phyloP scores from a whole-genome alignment of 2,888 invertebrate species.

The Stratiomys singularior region DNA sequence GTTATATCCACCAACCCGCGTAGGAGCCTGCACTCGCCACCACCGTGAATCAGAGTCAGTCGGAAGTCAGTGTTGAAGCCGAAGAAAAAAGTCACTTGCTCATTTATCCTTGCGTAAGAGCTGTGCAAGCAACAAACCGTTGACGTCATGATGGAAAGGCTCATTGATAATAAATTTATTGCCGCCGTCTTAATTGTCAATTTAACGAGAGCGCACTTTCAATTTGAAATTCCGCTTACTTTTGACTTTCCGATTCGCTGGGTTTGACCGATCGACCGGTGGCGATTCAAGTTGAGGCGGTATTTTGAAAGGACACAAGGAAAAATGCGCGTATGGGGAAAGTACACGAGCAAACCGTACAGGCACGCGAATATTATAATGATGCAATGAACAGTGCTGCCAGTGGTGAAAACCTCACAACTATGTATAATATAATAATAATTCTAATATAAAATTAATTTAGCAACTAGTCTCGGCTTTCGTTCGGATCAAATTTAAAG shows the following conservation, averaged over 20 bases:
- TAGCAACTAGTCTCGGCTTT: no score
- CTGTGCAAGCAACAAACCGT: slow-evolving; percentile 36
- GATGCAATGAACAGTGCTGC: slow-evolving; percentile 3
- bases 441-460: no score
- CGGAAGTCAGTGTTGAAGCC: slow-evolving; percentile 17
- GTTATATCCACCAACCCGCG: neutral
- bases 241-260: neutral
- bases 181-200: slow-evolving; percentile 55
- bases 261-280: no score
- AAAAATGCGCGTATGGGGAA: neutral
- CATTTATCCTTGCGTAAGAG: slow-evolving; percentile 4
- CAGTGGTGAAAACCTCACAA: no score
- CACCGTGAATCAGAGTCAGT: slow-evolving; percentile 12
- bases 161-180: slow-evolving; percentile 54
- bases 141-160: slow-evolving; percentile 50
- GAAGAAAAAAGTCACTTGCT: slow-evolving; percentile 29
- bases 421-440: no score
- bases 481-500: no score
- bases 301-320: neutral
- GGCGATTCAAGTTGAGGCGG: neutral
- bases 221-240: slow-evolving; percentile 50
- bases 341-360: neutral
- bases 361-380: slow-evolving; percentile 29
- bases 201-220: slow-evolving; percentile 54
- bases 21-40: slow-evolving; percentile 22